Conservation (phyloP, 2,797 vertebrate species). For the Chaunax sp. region DNA sequence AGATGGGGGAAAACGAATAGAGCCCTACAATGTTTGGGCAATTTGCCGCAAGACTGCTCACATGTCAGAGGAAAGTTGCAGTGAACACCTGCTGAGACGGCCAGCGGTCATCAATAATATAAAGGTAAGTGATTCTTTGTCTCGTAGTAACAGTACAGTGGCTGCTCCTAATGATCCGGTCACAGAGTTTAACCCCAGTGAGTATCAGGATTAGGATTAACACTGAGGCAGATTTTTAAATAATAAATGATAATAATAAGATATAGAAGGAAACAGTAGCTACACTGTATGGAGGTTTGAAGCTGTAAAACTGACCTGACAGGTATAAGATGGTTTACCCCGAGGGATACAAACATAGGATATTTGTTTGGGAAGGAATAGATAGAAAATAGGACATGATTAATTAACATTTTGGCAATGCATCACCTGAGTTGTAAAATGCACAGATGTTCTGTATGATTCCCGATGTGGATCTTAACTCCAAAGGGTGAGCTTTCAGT, state of each 20-base stretch:
- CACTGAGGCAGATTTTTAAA: neutral
- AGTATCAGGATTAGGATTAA: neutral
- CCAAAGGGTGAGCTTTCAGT: rapidly evolving
- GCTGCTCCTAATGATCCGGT: conserved; percentile 25
- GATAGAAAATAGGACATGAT: too few species aligned
- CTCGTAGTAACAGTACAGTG: conserved; percentile 7
- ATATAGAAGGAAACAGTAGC: too few species aligned
- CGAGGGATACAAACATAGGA: too few species aligned
- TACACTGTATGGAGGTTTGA: too few species aligned
- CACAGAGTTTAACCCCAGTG: conserved; percentile 17
- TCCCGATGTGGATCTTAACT: too few species aligned
- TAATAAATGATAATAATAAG: neutral
- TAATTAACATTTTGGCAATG: too few species aligned
- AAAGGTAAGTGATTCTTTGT: conserved; percentile 46
- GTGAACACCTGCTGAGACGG: conserved; percentile 18
- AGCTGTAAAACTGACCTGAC: too few species aligned
- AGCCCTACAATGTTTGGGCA: conserved; percentile 1
- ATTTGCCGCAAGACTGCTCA: conserved; percentile 15
- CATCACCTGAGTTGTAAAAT: too few species aligned
- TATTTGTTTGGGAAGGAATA: too few species aligned
- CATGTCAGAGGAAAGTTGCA: conserved; percentile 8
- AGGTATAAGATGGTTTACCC: too few species aligned
- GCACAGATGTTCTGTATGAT: too few species aligned
- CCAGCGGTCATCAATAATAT: conserved; percentile 40
- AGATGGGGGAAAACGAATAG: neutral